Percentiles rank a stretch among this genome's conserved stretches.
These are phyloP conservation scores for Manis crassicaudata DNA, from an alignment of 2,797 vertebrate species.

Conservation along the genomic window DNA sequence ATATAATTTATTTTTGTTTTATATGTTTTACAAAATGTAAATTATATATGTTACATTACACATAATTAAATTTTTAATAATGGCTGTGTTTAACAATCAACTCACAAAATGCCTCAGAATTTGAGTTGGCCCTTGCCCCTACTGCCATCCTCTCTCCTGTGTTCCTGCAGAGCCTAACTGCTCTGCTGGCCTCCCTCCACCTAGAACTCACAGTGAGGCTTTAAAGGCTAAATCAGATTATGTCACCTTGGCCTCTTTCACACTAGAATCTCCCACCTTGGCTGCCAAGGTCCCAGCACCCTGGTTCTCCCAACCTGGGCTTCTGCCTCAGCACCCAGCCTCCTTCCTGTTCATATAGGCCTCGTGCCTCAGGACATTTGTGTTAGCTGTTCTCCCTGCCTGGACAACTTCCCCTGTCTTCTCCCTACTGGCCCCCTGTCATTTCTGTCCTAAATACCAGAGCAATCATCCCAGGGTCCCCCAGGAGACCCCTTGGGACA, in stretches of 20 bases:
- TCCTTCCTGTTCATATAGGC: not conserved
- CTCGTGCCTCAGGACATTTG: not conserved
- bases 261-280: not conserved
- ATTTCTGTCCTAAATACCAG: not conserved
- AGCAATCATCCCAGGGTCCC: not conserved
- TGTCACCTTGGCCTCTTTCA: fast-evolving
- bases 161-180: fast-evolving
- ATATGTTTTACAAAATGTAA: not conserved
- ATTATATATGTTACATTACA: not conserved
- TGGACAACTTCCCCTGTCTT: not conserved
- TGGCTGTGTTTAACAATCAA: fast-evolving
- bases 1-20: not conserved
- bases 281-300: fast-evolving
- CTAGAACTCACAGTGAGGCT: not conserved
- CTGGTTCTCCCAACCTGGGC: not conserved
- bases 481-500: not conserved
- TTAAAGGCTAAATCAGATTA: not conserved
- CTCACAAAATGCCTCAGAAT: not conserved
- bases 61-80: not conserved
- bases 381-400: not conserved
- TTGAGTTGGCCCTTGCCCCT: fast-evolving
- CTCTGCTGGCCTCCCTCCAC: too few relatives aligned
- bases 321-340: too few relatives aligned
- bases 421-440: not conserved
- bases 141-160: fast-evolving